Evolutionary conservation across 2,113 vertebrate species (phyloP).

Genomic region (Gopherus evgoodei): DNA sequence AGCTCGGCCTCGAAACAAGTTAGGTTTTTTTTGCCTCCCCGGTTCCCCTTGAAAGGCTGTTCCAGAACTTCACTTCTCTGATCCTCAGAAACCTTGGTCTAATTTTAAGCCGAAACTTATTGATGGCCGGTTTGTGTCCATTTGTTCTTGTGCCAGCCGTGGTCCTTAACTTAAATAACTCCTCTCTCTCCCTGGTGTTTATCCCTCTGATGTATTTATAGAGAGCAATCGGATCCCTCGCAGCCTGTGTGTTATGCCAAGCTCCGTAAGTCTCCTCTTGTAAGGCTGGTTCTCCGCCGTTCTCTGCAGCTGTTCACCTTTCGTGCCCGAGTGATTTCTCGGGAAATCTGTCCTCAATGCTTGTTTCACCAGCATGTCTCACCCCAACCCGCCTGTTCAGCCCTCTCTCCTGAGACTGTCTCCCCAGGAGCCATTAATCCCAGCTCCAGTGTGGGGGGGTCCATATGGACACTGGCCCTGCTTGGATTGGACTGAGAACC

Average conservation of each 20-base stretch:
- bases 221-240: not conserved
- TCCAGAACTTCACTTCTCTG: not conserved
- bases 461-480: not conserved
- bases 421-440: not conserved
- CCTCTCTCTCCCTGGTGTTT: not conserved
- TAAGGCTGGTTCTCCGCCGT: no score
- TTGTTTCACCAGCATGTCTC: not conserved
- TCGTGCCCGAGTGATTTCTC: rapidly evolving
- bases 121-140: not conserved
- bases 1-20: not conserved
- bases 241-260: not conserved
- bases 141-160: not conserved
- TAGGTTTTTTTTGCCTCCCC: not conserved
- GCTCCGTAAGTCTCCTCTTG: not conserved
- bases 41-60: no score
- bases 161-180: not conserved
- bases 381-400: not conserved
- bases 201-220: not conserved
- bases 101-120: not conserved
- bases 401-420: no score
- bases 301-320: not conserved
- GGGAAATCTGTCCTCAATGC: not conserved
- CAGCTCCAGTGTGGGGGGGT: no score
- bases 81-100: not conserved
- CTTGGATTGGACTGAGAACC: not conserved